phyloP scores from a whole-genome alignment of 1,140 invertebrate genomes.

The Scaptomyza hsui region DNA sequence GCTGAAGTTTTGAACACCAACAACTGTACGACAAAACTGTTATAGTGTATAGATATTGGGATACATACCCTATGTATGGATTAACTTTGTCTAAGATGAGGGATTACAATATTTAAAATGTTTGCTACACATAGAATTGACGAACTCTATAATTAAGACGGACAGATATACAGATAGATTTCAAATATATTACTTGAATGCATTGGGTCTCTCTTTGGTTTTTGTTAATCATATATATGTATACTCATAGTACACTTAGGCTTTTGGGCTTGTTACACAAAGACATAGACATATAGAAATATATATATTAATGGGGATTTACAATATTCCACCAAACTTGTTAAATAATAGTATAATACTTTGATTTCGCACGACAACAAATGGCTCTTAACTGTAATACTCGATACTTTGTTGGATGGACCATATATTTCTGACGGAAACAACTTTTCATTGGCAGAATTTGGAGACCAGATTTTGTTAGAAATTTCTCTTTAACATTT shows the following conservation, averaged over 20 bases:
- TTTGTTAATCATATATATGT: constrained; percentile 1
- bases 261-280: constrained; percentile 6
- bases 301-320: not conserved
- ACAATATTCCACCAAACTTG: constrained; percentile 4
- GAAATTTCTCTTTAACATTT: not conserved
- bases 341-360: constrained; percentile 7
- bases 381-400: constrained; percentile 18
- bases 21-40: constrained; percentile 6
- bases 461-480: not conserved
- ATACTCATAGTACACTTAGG: constrained; percentile 16
- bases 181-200: not conserved
- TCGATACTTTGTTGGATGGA: constrained; percentile 45
- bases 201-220: not conserved
- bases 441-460: constrained; percentile 39
- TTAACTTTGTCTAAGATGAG: not conserved
- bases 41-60: not conserved
- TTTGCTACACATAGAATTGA: constrained; percentile 25
- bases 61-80: not conserved
- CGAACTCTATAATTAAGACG: constrained; percentile 4
- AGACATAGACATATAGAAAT: no score
- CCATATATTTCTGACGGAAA: constrained; percentile 40
- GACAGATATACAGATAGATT: constrained; percentile 13
- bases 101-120: not conserved
- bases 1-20: constrained; percentile 3
- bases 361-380: constrained; percentile 3